Evolutionary conservation across 2,113 vertebrate species (phyloP), one percentile per base, ranked within the genome.

Genomic region (Chaenogobius annularis): DNA sequence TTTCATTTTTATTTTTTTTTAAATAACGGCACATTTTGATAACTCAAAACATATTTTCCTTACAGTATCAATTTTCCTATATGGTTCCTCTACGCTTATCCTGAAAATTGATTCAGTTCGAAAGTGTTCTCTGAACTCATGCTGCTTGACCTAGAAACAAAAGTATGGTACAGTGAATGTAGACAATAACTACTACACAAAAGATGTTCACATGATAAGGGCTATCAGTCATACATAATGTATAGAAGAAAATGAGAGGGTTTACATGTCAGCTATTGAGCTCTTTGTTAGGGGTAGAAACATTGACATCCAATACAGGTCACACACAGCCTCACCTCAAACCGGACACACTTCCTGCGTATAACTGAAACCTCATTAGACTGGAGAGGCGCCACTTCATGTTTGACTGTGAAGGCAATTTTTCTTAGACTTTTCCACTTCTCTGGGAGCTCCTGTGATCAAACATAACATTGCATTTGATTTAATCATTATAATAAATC

Each of bases 301-400:
- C 62, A 31, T 17, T 67, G 85, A 83, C 65, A 85, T 63, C 20
- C 47, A 17, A 87, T 40, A 58, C 67, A 0, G 1, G 66, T 82
- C 67, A 47, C 73, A 81, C 73, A 67, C 63, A 75, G 67, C n/a
- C 87, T 89, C 84, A 96, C 96, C 95, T 96, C 94, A 88, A 95
- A 96, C 89, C 94, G 92, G 85, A 96, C 92, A 90, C 93, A 82
- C 88, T 98, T 97, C 89, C 93, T 95, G 86, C 95, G 91, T 91
- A 96, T 96, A 91, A 95, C 94, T 77, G 95, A 89, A 77, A 94
- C 93, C 89, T 95, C 95, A 84, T 91, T 94, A 85, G 95, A 93
- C 89, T 95, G 93, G 74, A 93, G 88, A 50, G 93, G 90, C 40
- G 93, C 90, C 40, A 89, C 94, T 91, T 96, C 94, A 65, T 94